Conservation (phyloP, 2,888 invertebrate species). For the Chelonus formosanus region DNA sequence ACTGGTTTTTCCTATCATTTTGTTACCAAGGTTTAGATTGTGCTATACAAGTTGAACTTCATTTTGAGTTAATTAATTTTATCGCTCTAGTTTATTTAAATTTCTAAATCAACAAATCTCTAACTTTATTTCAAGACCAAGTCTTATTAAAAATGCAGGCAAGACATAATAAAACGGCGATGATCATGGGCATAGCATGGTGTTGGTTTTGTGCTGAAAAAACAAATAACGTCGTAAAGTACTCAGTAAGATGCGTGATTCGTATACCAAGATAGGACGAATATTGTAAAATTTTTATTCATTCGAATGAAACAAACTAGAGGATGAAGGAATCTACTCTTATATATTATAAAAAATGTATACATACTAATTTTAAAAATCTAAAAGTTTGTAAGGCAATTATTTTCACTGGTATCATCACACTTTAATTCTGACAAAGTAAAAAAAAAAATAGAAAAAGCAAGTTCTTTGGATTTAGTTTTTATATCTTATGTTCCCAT, state of each 20-base stretch:
- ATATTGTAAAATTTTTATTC: no score
- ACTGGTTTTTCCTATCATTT: conserved; percentile 40
- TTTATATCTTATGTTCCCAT: conserved; percentile 49
- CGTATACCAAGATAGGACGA: conserved; percentile 53
- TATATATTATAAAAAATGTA: no score
- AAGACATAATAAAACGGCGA: neutral
- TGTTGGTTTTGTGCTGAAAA: conserved; percentile 30
- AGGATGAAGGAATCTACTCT: no score
- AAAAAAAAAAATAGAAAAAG: neutral
- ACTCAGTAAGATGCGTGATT: conserved; percentile 63
- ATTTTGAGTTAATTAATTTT: no score
- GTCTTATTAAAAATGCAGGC: no score
- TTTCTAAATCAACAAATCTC: no score
- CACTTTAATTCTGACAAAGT: neutral
- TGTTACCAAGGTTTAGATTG: no score
- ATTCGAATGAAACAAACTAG: neutral
- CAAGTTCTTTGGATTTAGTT: conserved; percentile 34
- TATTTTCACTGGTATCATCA: neutral
- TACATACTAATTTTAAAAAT: no score
- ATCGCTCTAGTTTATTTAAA: no score
- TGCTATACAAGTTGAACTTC: no score
- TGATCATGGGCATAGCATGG: neutral
- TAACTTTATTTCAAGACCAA: no score
- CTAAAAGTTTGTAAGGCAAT: neutral
- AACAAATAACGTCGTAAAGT: conserved; percentile 63